Base-by-base conservation (phyloP, 2,797 vertebrate species). In the Anabas testudineus region DNA sequence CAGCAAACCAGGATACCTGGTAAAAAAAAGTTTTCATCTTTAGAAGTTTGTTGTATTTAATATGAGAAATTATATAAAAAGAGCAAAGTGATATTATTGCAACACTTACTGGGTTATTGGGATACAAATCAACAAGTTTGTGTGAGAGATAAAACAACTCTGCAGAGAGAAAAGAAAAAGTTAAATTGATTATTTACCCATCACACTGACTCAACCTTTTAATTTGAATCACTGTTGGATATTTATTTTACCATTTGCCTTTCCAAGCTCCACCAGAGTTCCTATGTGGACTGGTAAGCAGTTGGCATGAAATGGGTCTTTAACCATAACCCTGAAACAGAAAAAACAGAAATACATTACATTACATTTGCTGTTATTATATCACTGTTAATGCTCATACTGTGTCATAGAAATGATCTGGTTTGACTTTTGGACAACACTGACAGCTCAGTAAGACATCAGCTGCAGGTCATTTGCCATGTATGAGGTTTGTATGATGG, bases 271-370 rank as follows among this genome's bases (percentile, higher is more conserved):
- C 83, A 99, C 98, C 69, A 99, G 91, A 0, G 98, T 99, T 85
- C 98, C 98, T 92, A 99, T 99, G 82, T 99, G 98, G 54, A 99
- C 98, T 42, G 98, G 98, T 90, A 99, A 95, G 92, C 97, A 99
- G 86, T 95, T 99, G 72, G 98, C 98, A 88, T 99, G 98, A 82
- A 98, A 99, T 3, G 98, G 98, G 83, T 99, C 98, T 93, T 99
- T 99, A 62, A 98, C 97, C 96, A 99, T 99, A 71, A 99, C 97
- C 94, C 98, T 99, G 78, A 70, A 94, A 86, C 70, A 47, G 67
- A 81, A 43, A 84, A 76, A 53, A 47, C 67, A 81, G 43, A 84
- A 76, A 53, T 7, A 63, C 14, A 63, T 5, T 42, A 15, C 5
- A 47, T 16, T 54, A 5, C 24, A 46, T 3, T 22, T 34, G 7